Conservation (phyloP, 2,888 invertebrate genomes). For the Oxyteleia sp. region DNA sequence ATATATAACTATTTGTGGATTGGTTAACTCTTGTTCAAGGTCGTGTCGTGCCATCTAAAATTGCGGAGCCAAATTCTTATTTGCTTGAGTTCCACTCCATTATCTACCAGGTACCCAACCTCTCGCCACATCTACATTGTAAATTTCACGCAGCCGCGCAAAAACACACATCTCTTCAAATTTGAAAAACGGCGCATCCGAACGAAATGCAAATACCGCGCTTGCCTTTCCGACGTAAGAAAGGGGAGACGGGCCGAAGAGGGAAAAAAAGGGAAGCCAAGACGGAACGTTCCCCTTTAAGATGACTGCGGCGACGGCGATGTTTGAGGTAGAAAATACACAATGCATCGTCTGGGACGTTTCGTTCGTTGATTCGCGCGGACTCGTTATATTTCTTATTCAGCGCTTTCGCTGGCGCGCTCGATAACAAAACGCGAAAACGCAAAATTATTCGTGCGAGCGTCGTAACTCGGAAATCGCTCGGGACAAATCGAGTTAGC, state of each 20-base stretch:
- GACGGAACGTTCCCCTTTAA: slow-evolving; percentile 30
- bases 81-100: slow-evolving; percentile 22
- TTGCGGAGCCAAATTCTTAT: not conserved
- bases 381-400: slow-evolving; percentile 59
- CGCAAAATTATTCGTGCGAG: slow-evolving; percentile 78
- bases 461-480: slow-evolving; percentile 71
- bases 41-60: too few species aligned
- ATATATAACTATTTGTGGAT: too few species aligned
- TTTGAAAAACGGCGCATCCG: slow-evolving; percentile 7
- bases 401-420: slow-evolving; percentile 45
- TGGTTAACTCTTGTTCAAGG: too few species aligned
- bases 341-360: slow-evolving; percentile 52
- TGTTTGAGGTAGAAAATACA: slow-evolving; percentile 64
- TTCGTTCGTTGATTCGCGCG: slow-evolving; percentile 14
- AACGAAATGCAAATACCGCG: slow-evolving; percentile 43
- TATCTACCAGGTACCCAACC: slow-evolving; percentile 31
- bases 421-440: slow-evolving; percentile 73
- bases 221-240: slow-evolving; percentile 13
- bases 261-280: slow-evolving; percentile 11
- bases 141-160: slow-evolving; percentile 30
- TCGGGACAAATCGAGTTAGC: slow-evolving; percentile 75
- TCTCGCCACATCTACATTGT: slow-evolving; percentile 52
- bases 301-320: not conserved
- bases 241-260: not conserved
- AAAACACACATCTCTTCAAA: slow-evolving; percentile 52